Base-by-base conservation (phyloP, 64 coral and sea anemone genomes). In the Stichodactyla mertensii region DNA sequence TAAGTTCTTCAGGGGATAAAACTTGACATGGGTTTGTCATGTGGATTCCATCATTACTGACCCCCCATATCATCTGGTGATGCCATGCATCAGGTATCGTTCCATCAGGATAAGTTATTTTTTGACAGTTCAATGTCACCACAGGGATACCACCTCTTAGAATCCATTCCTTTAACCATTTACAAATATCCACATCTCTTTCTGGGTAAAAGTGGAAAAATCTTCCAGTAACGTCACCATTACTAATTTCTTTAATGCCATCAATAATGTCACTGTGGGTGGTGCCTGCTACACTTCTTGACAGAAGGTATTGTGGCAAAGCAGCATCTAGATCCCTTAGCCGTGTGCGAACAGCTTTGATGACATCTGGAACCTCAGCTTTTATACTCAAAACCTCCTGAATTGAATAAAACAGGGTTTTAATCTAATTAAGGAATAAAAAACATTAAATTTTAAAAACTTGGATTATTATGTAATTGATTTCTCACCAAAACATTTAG, bases 11-110 rank as follows among this genome's bases (percentile, higher is more conserved):
- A 89, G 88, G 79, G 14, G 86, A 54, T 85, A 78, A 62, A 36
- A 92, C 23, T 89, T 86, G 79, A 45, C 55, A 58, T 20, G 93
- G 93, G 62, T 95, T 95, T 1, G 85, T 58, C 36, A 91, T 80
- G 24, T 95, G 93, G 18, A 85, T 64, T 10, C 93, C 93, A 45
- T 82, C 84, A 54, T 86, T 57, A 13, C 89, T 92, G 0, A 95
- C 84, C 28, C 93, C 93, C 69, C 83, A 95, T 89, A 95, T 89
- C 77, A 95, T 91, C 36, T 95, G 93, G 64, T 95, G 89, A 86
- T 95, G 93, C 93, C 93, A 95, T 3, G 93, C 93, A 84, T 95
- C 93, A 51, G 93, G 93, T 28, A 95, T 89, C 24, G 36, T 83
- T 24, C 93, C 93, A 77, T 92, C 77, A 6, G 60, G 52, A 9